These are phyloP conservation scores for Clarias macrocephalus DNA, from an alignment of 2,113 vertebrate genomes.

Conservation along the genomic window DNA sequence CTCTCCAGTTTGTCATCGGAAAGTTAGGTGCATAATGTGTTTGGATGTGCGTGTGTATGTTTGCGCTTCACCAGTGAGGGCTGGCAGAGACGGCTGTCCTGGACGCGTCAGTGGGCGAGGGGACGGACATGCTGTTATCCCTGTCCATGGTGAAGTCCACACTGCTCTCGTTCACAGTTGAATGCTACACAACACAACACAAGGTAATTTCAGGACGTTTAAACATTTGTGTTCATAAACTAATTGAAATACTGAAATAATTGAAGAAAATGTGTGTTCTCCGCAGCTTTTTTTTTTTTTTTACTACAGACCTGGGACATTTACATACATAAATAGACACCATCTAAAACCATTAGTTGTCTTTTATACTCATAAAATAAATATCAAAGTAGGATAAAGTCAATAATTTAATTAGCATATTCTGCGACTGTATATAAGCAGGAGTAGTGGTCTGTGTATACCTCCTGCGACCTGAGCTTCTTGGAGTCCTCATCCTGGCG, in stretches of 20 bases:
- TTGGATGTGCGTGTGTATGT: not conserved
- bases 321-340: not conserved
- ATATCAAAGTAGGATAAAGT: no score
- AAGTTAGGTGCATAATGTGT: not conserved
- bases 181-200: conserved; percentile 71
- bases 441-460: conserved; percentile 63
- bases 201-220: no score
- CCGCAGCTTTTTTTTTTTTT: not conserved
- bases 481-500: conserved; percentile 75
- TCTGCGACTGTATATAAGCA: not conserved
- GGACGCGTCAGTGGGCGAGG: conserved; percentile 74
- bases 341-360: not conserved
- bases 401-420: not conserved
- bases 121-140: conserved; percentile 88
- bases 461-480: conserved; percentile 79
- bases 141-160: conserved; percentile 86
- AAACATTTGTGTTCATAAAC: not conserved
- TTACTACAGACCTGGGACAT: not conserved
- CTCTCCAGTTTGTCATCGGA: no score
- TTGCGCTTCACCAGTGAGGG: conserved; percentile 77
- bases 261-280: not conserved
- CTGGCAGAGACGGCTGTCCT: conserved; percentile 79
- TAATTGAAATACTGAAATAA: not conserved
- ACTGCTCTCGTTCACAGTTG: conserved; percentile 80
- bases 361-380: not conserved